Conservation (phyloP, 2,797 vertebrate genomes). For the Anableps anableps region DNA sequence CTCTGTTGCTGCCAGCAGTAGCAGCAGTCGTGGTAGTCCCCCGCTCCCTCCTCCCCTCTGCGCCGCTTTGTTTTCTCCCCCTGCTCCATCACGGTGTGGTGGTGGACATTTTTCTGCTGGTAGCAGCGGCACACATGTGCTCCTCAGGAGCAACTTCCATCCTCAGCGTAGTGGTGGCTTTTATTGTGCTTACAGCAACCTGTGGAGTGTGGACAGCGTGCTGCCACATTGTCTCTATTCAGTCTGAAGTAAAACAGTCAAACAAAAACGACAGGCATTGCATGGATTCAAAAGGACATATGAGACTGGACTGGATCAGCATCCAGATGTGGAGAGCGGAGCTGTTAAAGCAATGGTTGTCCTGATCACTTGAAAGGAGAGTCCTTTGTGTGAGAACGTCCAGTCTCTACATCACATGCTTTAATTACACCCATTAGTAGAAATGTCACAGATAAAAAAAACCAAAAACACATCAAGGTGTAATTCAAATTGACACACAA, state of each 20-base stretch:
- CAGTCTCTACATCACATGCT: neutral
- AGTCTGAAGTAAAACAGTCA: neutral
- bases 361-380: neutral
- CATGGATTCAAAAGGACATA: neutral
- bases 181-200: constrained; percentile 46
- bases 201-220: constrained; percentile 44
- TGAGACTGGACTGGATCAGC: neutral
- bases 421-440: neutral
- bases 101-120: constrained; percentile 16
- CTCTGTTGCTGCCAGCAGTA: constrained; percentile 9
- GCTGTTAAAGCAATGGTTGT: neutral
- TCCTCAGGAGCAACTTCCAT: neutral
- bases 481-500: neutral
- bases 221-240: neutral
- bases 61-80: constrained; percentile 65
- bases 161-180: neutral
- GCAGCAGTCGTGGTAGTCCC: constrained; percentile 23
- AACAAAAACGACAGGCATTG: neutral
- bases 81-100: constrained; percentile 27
- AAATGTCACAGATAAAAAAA: neutral
- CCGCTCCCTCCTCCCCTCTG: constrained; percentile 9
- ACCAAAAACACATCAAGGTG: neutral
- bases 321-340: neutral
- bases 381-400: neutral
- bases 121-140: constrained; percentile 25